Conservation (phyloP, 2,113 vertebrate genomes). For the Dasyornis broadbenti region DNA sequence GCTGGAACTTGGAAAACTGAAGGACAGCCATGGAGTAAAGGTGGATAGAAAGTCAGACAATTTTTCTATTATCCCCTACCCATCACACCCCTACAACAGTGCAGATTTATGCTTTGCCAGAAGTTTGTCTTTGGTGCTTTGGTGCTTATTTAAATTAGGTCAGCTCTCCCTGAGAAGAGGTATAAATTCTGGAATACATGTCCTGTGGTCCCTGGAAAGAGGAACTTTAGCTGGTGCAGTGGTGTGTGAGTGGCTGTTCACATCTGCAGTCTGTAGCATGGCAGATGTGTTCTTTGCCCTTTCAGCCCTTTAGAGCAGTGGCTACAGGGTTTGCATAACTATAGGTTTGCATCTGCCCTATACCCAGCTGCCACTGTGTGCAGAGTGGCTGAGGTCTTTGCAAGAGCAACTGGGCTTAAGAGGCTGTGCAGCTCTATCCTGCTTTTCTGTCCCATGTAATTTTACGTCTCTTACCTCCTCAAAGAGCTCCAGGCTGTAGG, state of each 20-base stretch:
- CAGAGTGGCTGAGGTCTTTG: neutral
- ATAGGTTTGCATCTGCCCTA: neutral
- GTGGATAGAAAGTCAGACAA: neutral
- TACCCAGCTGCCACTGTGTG: neutral
- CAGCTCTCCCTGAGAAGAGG: neutral
- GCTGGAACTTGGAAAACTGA: neutral
- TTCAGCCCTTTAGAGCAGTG: neutral
- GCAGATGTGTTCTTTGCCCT: neutral
- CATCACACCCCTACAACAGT: neutral
- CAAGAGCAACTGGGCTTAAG: neutral
- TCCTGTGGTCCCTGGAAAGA: neutral
- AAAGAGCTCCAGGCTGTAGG: slow-evolving; percentile 93
- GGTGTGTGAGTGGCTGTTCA: neutral
- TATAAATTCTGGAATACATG: neutral
- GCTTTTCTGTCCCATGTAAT: neutral
- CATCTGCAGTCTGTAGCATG: neutral
- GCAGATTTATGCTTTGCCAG: neutral
- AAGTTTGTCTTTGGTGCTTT: neutral
- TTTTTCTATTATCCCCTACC: neutral
- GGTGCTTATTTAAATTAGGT: neutral
- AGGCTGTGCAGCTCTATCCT: neutral
- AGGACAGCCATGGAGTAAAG: neutral
- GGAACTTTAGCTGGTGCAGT: neutral
- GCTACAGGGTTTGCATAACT: neutral
- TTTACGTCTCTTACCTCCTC: slow-evolving; percentile 80